Evolutionary conservation across 2,797 vertebrate species (phyloP).

Genomic region (Tragopan temminckii): DNA sequence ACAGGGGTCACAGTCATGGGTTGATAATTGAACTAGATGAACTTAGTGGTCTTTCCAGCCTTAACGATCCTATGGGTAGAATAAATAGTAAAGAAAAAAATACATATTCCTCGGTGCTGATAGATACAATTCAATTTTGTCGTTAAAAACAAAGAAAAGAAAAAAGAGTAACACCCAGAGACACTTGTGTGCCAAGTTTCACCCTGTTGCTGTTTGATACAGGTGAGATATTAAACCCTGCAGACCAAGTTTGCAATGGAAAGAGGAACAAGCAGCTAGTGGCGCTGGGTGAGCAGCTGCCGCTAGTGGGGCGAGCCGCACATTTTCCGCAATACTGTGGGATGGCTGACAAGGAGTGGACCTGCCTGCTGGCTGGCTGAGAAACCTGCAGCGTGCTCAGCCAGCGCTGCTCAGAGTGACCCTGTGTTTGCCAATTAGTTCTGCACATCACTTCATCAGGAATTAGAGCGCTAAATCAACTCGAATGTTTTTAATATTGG

Average conservation of each 20-base stretch:
- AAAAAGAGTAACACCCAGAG: background rate
- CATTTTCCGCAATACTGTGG: background rate
- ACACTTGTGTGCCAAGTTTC: slow-evolving; percentile 4
- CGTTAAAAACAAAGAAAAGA: background rate
- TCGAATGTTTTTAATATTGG: slow-evolving; percentile 10
- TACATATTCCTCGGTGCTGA: background rate
- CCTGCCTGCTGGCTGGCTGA: background rate
- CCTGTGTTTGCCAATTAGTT: slow-evolving; percentile 51
- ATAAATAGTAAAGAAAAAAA: background rate
- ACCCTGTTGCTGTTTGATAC: slow-evolving; percentile 4
- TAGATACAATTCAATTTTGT: background rate
- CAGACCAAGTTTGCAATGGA: slow-evolving; percentile 24
- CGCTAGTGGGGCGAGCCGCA: background rate
- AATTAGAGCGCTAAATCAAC: background rate
- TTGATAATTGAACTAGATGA: no score
- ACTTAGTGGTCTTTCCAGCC: no score
- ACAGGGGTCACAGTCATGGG: no score
- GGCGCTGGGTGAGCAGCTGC: background rate
- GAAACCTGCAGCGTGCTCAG: background rate
- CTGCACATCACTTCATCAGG: background rate
- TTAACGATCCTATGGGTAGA: background rate
- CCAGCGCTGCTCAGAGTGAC: background rate
- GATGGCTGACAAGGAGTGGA: slow-evolving; percentile 11
- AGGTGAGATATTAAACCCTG: slow-evolving; percentile 47
- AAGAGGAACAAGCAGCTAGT: slow-evolving; percentile 5